Percentiles rank a stretch among this genome's conserved stretches.
phyloP scores from a whole-genome alignment of 1,140 invertebrate species.

The Rhopalosiphum padi region DNA sequence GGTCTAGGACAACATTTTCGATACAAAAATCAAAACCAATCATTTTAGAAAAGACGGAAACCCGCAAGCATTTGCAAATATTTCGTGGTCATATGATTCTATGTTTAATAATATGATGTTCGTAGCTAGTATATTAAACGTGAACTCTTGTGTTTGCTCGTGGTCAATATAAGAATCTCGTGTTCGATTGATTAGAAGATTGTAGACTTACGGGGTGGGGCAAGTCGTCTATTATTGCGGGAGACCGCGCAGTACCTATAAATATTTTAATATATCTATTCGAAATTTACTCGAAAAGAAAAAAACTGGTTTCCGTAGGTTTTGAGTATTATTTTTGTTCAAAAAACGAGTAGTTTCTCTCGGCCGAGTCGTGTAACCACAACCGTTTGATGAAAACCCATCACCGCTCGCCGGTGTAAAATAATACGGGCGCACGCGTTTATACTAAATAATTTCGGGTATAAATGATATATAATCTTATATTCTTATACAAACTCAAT shows the following conservation, averaged over 20 bases:
- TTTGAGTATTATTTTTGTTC: neutral
- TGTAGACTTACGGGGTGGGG: neutral
- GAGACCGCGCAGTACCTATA: neutral
- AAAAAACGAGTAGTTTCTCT: neutral
- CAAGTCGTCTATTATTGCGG: neutral
- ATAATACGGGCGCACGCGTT: neutral
- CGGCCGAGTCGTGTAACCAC: neutral
- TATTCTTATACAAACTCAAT: too few relatives aligned
- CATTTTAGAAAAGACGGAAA: neutral
- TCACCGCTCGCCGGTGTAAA: neutral
- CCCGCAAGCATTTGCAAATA: neutral
- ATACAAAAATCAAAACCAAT: neutral
- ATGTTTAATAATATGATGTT: neutral
- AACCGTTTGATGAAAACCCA: neutral
- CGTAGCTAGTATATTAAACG: neutral
- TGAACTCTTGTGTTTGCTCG: neutral
- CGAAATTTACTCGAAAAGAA: neutral
- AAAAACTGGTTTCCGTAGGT: slow-evolving; percentile 30
- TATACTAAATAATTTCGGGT: neutral
- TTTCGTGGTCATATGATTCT: neutral
- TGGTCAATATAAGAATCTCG: neutral
- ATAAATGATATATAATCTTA: neutral
- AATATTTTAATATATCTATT: neutral
- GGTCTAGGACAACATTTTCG: neutral
- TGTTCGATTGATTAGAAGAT: slow-evolving; percentile 6